A percentile compares a stretch with the other conserved stretches of the same genome.
Evolutionary conservation across 2,113 vertebrate species (phyloP).

Genomic region (Rhagologus leucostigma): DNA sequence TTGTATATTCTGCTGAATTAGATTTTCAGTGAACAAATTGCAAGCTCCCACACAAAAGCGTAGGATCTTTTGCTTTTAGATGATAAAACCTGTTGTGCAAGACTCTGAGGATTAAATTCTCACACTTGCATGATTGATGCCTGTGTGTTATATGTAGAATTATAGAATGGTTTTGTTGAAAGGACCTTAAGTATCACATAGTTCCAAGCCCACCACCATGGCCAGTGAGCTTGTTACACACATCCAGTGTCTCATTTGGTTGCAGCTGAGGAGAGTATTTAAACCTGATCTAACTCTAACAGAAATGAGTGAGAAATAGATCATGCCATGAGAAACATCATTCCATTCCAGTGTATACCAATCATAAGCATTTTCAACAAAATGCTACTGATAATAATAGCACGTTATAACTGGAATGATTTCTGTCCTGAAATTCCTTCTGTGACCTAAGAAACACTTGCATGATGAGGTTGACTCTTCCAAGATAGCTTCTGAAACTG

Average conservation of each 20-base stretch:
- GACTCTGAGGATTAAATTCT: not conserved
- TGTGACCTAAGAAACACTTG: not conserved
- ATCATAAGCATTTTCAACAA: not conserved
- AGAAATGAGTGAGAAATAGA: not conserved
- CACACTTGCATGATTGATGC: not conserved
- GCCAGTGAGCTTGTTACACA: not conserved
- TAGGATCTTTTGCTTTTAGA: not conserved
- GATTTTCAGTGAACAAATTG: not conserved
- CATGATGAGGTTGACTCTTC: not conserved
- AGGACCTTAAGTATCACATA: not conserved
- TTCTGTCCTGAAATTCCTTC: not conserved
- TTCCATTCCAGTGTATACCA: not conserved
- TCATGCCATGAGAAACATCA: not conserved
- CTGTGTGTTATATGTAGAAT: not conserved
- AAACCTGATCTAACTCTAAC: not conserved
- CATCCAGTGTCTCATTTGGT: not conserved
- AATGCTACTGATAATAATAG: not conserved
- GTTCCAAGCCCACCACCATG: not conserved
- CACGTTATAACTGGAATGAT: not conserved
- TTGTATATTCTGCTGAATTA: not conserved
- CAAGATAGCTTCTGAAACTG: not conserved
- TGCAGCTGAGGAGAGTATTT: not conserved
- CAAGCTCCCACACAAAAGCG: not conserved
- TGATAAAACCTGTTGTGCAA: not conserved
- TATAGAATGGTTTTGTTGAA: not conserved